Percentiles rank a stretch among this genome's conserved stretches.
Evolutionary conservation across 2,797 vertebrate genomes (phyloP).

Genomic region (Simalia tracyae): DNA sequence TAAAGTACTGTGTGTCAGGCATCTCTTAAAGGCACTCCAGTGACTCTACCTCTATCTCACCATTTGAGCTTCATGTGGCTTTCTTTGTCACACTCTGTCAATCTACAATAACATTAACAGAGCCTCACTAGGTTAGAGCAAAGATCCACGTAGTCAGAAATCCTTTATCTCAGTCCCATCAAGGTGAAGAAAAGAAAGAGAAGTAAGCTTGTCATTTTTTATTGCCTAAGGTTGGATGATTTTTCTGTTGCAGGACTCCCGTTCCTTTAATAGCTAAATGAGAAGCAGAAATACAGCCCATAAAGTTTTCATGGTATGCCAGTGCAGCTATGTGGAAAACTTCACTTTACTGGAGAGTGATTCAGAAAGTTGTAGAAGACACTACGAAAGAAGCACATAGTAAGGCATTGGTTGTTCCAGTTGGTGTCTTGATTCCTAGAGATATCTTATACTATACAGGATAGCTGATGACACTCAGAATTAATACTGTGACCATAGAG

Average conservation of each 20-base stretch:
- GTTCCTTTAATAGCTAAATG: background rate
- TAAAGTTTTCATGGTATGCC: background rate
- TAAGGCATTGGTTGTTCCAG: background rate
- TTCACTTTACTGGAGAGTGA: background rate
- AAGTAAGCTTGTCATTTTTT: background rate
- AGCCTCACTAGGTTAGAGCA: background rate
- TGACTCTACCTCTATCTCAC: background rate
- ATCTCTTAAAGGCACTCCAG: background rate
- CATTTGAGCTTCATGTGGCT: background rate
- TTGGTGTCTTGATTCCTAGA: background rate
- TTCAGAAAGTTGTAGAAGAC: background rate
- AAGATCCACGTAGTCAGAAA: background rate
- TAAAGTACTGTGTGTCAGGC: background rate
- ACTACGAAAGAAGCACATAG: background rate
- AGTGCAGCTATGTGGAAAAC: background rate
- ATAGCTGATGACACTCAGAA: background rate
- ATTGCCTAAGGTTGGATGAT: background rate
- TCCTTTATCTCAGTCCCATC: background rate
- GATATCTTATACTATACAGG: background rate
- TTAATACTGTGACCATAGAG: background rate
- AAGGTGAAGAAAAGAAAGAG: background rate
- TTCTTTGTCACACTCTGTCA: background rate
- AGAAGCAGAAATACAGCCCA: background rate
- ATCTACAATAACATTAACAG: background rate
- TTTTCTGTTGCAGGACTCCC: background rate